phyloP scores from a whole-genome alignment of 2,113 vertebrate species.

The Hirundichthys speculiger region DNA sequence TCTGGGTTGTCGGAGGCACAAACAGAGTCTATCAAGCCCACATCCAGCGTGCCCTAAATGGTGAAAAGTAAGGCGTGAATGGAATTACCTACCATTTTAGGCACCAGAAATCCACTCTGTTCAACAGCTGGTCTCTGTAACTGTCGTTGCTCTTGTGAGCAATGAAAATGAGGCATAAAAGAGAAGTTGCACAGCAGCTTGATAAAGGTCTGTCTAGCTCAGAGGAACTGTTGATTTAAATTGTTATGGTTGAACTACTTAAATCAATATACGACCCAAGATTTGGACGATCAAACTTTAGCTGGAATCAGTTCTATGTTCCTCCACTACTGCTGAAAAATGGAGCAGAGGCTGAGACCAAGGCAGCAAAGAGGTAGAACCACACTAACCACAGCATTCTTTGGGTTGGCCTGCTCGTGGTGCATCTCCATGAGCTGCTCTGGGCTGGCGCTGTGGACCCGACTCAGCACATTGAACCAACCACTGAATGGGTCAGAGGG shows the following conservation, averaged over 20 bases:
- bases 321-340: constrained; percentile 28
- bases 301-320: constrained; percentile 26
- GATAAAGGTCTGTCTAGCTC: not conserved
- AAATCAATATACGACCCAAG: constrained; percentile 9
- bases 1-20: constrained; percentile 95
- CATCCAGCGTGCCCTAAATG: constrained; percentile 89
- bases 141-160: too few relatives aligned
- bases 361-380: constrained; percentile 47
- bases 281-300: constrained; percentile 14
- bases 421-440: constrained; percentile 93
- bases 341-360: constrained; percentile 31
- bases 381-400: constrained; percentile 92
- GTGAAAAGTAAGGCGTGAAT: constrained; percentile 6
- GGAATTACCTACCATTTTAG: not conserved
- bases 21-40: constrained; percentile 92
- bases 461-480: constrained; percentile 93
- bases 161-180: too few relatives aligned
- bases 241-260: constrained; percentile 1
- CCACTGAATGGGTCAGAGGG: constrained; percentile 77
- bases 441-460: constrained; percentile 86
- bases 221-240: constrained; percentile 5
- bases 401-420: constrained; percentile 93
- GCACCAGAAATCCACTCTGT: not conserved
- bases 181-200: too few relatives aligned
- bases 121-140: not conserved